Conservation (phyloP, 1,140 invertebrate genomes). For the Zaprionus davidi region DNA sequence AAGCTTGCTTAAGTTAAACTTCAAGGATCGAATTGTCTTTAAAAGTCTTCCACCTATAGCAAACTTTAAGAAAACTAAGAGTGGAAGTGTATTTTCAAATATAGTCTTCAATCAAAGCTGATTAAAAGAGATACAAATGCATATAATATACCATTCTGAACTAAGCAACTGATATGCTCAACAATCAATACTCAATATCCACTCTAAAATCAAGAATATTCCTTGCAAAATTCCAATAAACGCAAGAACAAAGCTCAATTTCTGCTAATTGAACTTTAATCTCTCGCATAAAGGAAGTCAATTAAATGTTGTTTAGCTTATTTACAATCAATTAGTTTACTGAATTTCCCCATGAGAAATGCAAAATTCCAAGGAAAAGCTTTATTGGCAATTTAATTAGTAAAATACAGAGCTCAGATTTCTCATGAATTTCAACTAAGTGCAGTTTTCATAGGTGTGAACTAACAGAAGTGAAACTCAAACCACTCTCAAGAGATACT, state of each 20-base stretch:
- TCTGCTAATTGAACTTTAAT: neutral
- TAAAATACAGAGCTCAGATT: neutral
- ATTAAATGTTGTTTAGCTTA: neutral
- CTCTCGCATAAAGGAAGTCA: neutral
- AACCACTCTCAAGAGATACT: neutral
- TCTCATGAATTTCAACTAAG: neutral
- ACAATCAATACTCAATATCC: neutral
- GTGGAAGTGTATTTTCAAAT: too few relatives aligned
- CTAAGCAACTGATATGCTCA: too few relatives aligned
- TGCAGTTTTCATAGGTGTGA: neutral
- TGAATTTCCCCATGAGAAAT: neutral
- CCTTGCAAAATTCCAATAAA: neutral
- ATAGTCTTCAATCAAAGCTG: too few relatives aligned
- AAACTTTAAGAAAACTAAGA: too few relatives aligned
- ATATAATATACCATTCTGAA: too few relatives aligned
- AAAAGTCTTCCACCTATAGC: too few relatives aligned
- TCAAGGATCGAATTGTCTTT: too few relatives aligned
- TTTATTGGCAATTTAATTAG: slow-evolving; percentile 1
- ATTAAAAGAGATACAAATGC: too few relatives aligned
- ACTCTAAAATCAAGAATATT: neutral
- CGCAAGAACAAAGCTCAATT: neutral
- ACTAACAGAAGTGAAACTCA: neutral
- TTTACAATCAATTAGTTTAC: neutral
- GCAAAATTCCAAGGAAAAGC: neutral
- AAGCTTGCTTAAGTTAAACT: too few relatives aligned